Conservation (phyloP, 1,140 invertebrate genomes). For the Araneus ventricosus region DNA sequence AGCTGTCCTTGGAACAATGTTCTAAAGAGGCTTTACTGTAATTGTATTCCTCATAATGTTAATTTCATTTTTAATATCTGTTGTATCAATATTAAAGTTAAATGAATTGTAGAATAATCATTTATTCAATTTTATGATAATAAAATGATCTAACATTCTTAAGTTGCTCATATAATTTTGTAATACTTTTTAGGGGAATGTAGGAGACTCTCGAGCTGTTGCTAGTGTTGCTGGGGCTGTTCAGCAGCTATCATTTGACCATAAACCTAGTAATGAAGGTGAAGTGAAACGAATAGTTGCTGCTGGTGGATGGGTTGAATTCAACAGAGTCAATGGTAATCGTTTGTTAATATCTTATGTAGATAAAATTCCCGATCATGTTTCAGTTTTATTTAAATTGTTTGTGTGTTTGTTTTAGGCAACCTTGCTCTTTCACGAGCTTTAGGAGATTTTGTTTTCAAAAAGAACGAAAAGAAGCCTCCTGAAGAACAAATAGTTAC, state of each 20-base stretch:
- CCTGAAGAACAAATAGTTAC: constrained; percentile 98
- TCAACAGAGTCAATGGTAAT: constrained; percentile 95
- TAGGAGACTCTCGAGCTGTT: constrained; percentile 96
- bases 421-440: constrained; percentile 97
- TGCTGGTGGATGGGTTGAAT: constrained; percentile 98
- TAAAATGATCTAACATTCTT: too few species aligned
- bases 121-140: too few species aligned
- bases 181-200: constrained; percentile 87
- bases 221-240: constrained; percentile 85
- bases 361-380: neutral
- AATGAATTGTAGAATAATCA: too few species aligned
- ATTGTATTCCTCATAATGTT: too few species aligned
- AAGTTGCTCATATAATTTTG: constrained; percentile 19
- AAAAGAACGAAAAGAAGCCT: constrained; percentile 90
- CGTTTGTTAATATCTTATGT: neutral
- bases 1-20: too few species aligned
- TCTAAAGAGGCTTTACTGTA: too few species aligned
- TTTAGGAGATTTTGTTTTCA: constrained; percentile 98
- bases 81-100: too few species aligned
- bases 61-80: too few species aligned
- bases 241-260: constrained; percentile 91
- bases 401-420: constrained; percentile 78
- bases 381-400: neutral
- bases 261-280: constrained; percentile 94
- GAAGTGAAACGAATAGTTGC: constrained; percentile 91